Evolutionary conservation across 1,140 invertebrate genomes (phyloP).

Genomic region (fruit fly (Drosophila melanogaster)): Release_6_plus_ISO1_MT NT_033779.5:4328001-4328500

Average conservation of each 20-base stretch:
- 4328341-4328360: slow-evolving; percentile 21
- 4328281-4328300: background rate
- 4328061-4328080: background rate
- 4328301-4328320: background rate
- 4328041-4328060: background rate
- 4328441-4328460: background rate
- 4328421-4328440: slow-evolving; percentile 25
- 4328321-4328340: background rate
- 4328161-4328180: no score
- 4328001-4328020: slow-evolving; percentile 4
- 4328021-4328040: background rate
- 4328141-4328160: no score
- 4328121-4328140: background rate
- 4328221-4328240: background rate
- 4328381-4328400: slow-evolving; percentile 42
- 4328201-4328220: background rate
- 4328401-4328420: slow-evolving; percentile 67
- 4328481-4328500: slow-evolving; percentile 39
- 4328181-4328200: background rate
- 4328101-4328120: background rate
- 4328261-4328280: no score
- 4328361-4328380: slow-evolving; percentile 34
- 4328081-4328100: background rate
- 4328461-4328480: background rate
- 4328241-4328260: no score